Evolutionary conservation across 2,888 invertebrate genomes (phyloP), one percentile per base, ranked within the genome.

Genomic region (Colletes collaris): DNA sequence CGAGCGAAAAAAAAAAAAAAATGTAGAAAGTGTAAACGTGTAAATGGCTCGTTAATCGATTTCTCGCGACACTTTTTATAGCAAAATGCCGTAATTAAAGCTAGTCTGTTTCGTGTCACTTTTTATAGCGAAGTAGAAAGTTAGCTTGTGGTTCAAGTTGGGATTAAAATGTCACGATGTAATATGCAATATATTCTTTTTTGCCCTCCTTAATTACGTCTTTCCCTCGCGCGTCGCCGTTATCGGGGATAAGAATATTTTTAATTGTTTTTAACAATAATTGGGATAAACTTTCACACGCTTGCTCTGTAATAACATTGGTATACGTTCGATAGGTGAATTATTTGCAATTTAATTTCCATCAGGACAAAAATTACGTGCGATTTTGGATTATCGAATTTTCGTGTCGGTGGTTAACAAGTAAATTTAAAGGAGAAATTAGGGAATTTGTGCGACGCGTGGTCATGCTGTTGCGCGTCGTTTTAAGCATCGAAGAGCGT

Each of bases 101-200:
- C 79, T 86, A 82, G 82, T 75, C 81, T 44, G 82, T 86, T 82
- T 84, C 81, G 82, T 84, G 81, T 87, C 82, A 87, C 81, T 84
- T 87, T 87, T 84, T 87, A 86, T 86, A 86, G 86, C 77, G 73
- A 83, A 81, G 78, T 87, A 79, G 87, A 78, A 84, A 86, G 76
- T 82, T 87, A 82, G 81, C 76, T 77, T 85, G 85, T 84, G 87
- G 84, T 78, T 85, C 83, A 76, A 82, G 79, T 87, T 87, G 86
- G 70, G 78, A 86, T 86, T 87, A 87, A 84, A 87, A 81, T 84
- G 74, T 86, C 84, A 76, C 79, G 63, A 84, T 82, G 83, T 81
- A 77, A 46, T 46, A 84, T 67, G 56, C 52, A 63, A 58, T 71
- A 71, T 77, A 35, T 76, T 37, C 50, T 55, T 62, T 27, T 74